These are phyloP conservation scores for Cassiopea xamachana DNA, from an alignment of 30 jellyfish, hydroid and myxozoan species.

Conservation along the genomic window DNA sequence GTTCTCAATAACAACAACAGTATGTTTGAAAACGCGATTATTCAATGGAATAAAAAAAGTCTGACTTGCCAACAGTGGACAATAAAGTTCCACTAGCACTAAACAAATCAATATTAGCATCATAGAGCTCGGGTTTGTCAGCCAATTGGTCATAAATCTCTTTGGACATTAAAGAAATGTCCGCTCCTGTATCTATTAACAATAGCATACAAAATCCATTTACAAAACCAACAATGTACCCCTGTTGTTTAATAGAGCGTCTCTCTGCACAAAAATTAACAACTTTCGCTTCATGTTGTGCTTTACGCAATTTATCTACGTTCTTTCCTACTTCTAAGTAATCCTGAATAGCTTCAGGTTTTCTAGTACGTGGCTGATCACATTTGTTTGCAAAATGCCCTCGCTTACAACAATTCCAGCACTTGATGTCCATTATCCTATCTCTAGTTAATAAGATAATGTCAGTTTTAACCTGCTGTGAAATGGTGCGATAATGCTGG, in stretches of 20 bases:
- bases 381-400: slow-evolving; percentile 30
- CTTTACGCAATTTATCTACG: neutral
- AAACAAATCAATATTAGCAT: neutral
- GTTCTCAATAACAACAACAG: neutral
- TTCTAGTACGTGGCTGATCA: neutral
- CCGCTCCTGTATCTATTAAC: slow-evolving; percentile 29
- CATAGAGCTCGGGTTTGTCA: slow-evolving; percentile 1
- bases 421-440: neutral
- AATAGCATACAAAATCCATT: neutral
- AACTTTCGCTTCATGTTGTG: neutral
- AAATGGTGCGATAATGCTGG: slow-evolving; percentile 20
- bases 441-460: neutral
- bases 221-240: slow-evolving; percentile 16
- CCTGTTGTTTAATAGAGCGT: slow-evolving; percentile 19
- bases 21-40: slow-evolving; percentile 6
- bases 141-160: slow-evolving; percentile 19
- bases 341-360: neutral
- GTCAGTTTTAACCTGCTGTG: slow-evolving; percentile 1
- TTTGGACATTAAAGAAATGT: slow-evolving; percentile 18
- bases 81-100: neutral
- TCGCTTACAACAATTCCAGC: slow-evolving; percentile 1
- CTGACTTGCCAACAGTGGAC: slow-evolving; percentile 1
- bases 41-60: slow-evolving; percentile 12
- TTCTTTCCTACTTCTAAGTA: neutral
- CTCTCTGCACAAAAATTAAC: neutral